A percentile compares a stretch with the other conserved stretches of the same genome.
Evolutionary conservation across 2,113 vertebrate genomes (phyloP).

Genomic region (Microcebus lehilahytsara): DNA sequence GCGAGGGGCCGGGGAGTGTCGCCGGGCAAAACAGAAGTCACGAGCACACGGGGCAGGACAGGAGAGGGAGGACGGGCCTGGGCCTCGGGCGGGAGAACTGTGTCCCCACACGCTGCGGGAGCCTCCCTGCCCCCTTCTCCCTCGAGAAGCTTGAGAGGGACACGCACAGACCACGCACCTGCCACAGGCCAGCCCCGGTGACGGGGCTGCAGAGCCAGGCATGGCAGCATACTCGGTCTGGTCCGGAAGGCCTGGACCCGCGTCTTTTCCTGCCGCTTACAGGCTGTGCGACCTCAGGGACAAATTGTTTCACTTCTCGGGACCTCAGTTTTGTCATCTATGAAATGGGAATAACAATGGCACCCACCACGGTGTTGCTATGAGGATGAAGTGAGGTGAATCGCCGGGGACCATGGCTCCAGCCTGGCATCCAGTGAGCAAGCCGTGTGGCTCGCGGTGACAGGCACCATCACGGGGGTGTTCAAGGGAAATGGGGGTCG

Average conservation of each 20-base stretch:
- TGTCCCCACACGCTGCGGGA: background rate
- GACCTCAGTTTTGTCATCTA: background rate
- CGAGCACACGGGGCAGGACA: too few relatives aligned
- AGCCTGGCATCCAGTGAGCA: background rate
- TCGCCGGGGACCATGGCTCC: accelerated
- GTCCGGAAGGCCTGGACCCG: background rate
- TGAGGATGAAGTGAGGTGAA: background rate
- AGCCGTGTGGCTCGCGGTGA: accelerated
- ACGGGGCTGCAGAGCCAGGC: background rate
- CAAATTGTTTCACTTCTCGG: background rate
- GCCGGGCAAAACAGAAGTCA: background rate
- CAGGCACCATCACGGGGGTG: accelerated
- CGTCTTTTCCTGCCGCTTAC: accelerated
- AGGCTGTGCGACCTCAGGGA: background rate
- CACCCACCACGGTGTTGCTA: accelerated
- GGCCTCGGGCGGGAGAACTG: background rate
- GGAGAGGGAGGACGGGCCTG: accelerated
- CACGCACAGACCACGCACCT: accelerated
- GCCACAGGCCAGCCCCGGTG: accelerated
- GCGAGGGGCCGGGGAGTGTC: background rate
- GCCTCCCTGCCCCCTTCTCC: background rate
- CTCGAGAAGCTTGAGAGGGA: background rate
- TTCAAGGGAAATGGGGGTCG: accelerated
- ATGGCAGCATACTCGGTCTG: background rate
- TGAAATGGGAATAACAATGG: background rate